These are phyloP conservation scores for Drosophila bocki DNA, from an alignment of 1,140 invertebrate genomes.

Conservation along the genomic window DNA sequence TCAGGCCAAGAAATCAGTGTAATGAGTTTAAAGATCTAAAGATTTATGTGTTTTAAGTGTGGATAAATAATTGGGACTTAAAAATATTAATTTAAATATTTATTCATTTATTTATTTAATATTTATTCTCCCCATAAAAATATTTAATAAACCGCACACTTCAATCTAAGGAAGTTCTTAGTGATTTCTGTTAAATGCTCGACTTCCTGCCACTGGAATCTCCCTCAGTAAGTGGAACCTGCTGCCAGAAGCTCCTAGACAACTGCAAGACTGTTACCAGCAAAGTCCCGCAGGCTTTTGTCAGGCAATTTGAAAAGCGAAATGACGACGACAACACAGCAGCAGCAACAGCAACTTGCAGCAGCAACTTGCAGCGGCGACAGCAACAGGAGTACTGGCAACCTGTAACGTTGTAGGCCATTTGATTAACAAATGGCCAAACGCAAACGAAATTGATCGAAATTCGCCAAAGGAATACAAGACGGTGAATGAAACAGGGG, in stretches of 20 bases:
- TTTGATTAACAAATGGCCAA: slow-evolving; percentile 82
- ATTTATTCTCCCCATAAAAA: too few relatives aligned
- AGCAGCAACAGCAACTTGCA: slow-evolving; percentile 13
- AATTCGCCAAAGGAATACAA: slow-evolving; percentile 73
- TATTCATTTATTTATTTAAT: too few relatives aligned
- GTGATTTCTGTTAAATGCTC: slow-evolving; percentile 43
- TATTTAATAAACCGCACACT: background rate
- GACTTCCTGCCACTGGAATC: slow-evolving; percentile 55
- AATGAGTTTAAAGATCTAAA: background rate
- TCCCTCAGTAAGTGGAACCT: slow-evolving; percentile 34
- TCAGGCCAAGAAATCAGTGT: slow-evolving; percentile 16
- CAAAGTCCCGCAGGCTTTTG: slow-evolving; percentile 70
- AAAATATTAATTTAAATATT: too few relatives aligned
- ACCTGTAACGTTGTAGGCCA: slow-evolving; percentile 73
- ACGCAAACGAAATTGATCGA: slow-evolving; percentile 83
- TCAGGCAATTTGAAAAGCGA: slow-evolving; percentile 79
- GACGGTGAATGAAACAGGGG: slow-evolving; percentile 9
- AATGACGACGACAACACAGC: slow-evolving; percentile 71
- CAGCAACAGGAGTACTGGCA: slow-evolving; percentile 30
- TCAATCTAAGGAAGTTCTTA: slow-evolving; percentile 21
- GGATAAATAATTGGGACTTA: too few relatives aligned
- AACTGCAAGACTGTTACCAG: slow-evolving; percentile 31
- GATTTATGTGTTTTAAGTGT: background rate
- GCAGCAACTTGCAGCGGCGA: slow-evolving; percentile 9
- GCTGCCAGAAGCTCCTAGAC: slow-evolving; percentile 40